phyloP scores from a whole-genome alignment of 2,113 vertebrate genomes.

The Mirza zaza region DNA sequence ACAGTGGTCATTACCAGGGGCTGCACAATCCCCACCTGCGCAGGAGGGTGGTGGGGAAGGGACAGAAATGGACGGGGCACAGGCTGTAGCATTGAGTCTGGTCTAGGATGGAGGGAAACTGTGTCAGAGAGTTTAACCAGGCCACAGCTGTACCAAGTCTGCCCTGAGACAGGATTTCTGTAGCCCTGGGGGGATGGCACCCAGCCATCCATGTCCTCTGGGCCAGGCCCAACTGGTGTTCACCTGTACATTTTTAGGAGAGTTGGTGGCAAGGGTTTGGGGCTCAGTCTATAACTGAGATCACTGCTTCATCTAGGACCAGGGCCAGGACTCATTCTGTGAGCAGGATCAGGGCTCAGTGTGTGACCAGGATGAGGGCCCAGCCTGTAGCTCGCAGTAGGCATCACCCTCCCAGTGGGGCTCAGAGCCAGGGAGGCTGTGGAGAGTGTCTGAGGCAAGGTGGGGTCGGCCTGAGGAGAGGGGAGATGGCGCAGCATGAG shows the following conservation, averaged over 20 bases:
- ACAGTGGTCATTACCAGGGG: background rate
- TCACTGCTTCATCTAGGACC: background rate
- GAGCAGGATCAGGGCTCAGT: background rate
- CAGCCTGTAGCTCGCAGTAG: background rate
- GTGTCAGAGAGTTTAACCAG: background rate
- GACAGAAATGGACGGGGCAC: background rate
- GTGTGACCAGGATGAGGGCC: background rate
- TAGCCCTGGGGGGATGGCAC: background rate
- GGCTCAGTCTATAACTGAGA: background rate
- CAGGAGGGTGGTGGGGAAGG: background rate
- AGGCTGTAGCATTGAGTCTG: background rate
- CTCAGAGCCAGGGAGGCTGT: background rate
- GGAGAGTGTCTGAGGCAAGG: background rate
- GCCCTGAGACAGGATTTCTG: background rate
- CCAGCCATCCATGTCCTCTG: background rate
- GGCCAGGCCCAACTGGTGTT: background rate
- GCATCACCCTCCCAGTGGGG: background rate
- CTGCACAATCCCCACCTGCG: background rate
- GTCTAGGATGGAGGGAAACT: background rate
- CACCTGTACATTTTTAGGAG: background rate
- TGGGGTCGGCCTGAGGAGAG: background rate
- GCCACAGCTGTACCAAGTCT: background rate
- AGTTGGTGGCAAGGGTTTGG: background rate
- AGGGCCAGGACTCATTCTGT: background rate
- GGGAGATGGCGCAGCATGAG: background rate